A percentile compares a stretch with the other conserved stretches of the same genome.
phyloP scores from a whole-genome alignment of 2,888 invertebrate genomes.

The Lysandra coridon region DNA sequence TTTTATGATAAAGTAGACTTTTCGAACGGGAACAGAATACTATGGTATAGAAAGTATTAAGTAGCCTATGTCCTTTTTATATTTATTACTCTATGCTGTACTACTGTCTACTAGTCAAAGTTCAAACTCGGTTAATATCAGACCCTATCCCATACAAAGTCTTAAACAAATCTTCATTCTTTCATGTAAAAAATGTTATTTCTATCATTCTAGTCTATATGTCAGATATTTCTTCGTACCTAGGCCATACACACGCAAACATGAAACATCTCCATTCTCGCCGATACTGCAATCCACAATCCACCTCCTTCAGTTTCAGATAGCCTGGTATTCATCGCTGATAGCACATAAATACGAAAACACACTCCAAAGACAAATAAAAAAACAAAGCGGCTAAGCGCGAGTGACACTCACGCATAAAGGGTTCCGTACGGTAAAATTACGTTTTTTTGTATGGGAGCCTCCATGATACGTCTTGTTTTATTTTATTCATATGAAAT shows the following conservation, averaged over 20 bases:
- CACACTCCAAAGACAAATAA: not conserved
- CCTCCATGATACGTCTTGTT: too few species aligned
- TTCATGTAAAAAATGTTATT: too few species aligned
- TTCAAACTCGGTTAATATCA: too few species aligned
- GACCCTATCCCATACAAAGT: too few species aligned
- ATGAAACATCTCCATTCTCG: not conserved
- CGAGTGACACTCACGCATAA: not conserved
- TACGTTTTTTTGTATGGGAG: too few species aligned
- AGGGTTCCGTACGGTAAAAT: not conserved
- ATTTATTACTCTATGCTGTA: too few species aligned
- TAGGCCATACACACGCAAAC: not conserved
- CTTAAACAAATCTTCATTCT: too few species aligned
- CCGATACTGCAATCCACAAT: not conserved
- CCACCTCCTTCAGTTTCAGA: not conserved
- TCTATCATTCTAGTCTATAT: too few species aligned
- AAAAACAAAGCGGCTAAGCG: not conserved
- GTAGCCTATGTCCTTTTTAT: not conserved
- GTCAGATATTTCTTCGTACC: too few species aligned
- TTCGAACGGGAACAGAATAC: not conserved
- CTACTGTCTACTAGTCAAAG: too few species aligned
- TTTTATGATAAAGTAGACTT: not conserved
- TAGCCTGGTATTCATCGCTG: not conserved
- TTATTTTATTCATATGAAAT: too few species aligned
- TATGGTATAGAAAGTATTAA: not conserved
- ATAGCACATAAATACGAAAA: constrained; percentile 13